Evolutionary conservation across 1,140 invertebrate species (phyloP).

Genomic region (Trichonephila inaurata): DNA sequence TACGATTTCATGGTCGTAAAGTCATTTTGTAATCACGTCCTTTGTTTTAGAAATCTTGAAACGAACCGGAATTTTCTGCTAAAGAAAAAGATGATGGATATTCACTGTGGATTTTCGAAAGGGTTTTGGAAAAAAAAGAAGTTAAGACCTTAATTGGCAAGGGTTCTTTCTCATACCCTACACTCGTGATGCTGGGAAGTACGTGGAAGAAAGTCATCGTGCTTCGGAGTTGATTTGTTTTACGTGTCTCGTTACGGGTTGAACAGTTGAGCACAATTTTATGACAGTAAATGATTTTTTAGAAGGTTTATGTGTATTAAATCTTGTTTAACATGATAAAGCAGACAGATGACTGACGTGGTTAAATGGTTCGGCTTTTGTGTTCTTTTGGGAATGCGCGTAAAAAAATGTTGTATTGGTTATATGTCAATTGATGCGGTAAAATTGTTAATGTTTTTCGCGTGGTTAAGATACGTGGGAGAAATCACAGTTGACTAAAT

Average conservation of each 20-base stretch:
- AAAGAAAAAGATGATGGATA: not conserved
- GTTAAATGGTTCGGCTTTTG: not conserved
- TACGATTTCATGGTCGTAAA: slow-evolving; percentile 8
- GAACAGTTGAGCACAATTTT: not conserved
- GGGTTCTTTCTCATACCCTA: not conserved
- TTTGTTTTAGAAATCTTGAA: not conserved
- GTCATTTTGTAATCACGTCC: not conserved
- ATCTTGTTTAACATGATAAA: not conserved
- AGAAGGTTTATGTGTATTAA: not conserved
- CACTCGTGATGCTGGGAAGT: not conserved
- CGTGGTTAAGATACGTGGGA: too few relatives aligned
- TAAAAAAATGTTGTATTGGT: not conserved
- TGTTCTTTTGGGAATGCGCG: not conserved
- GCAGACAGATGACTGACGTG: not conserved
- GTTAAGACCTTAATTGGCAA: not conserved
- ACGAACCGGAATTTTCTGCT: not conserved
- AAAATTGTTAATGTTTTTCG: not conserved
- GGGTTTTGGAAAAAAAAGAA: not conserved
- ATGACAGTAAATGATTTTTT: not conserved
- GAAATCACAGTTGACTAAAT: too few relatives aligned
- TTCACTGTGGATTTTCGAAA: not conserved
- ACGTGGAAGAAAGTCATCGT: not conserved
- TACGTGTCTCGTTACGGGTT: not conserved
- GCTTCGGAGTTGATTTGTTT: not conserved
- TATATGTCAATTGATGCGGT: not conserved